phyloP scores from a whole-genome alignment of 1,140 invertebrate species.

The Drosophila teissieri region DNA sequence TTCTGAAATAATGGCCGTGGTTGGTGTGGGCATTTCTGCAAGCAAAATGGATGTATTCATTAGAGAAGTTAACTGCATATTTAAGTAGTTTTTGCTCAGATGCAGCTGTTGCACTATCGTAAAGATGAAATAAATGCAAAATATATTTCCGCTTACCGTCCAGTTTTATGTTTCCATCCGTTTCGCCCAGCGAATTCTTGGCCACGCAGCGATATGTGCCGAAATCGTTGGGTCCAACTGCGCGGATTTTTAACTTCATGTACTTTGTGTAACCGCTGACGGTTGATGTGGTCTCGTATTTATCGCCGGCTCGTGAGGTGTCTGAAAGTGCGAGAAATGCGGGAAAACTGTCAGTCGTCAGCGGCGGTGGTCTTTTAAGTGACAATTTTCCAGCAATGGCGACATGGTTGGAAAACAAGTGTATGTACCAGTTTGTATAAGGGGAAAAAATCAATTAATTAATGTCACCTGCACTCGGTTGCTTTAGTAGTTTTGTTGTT shows the following conservation, averaged over 20 bases:
- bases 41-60: conserved; percentile 21
- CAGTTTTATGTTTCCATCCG: conserved; percentile 95
- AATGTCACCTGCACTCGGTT: conserved; percentile 70
- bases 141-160: conserved; percentile 89
- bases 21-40: conserved; percentile 89
- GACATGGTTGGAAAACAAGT: conserved; percentile 18
- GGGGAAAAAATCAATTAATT: conserved; percentile 78
- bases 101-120: conserved; percentile 2
- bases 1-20: conserved; percentile 87
- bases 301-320: conserved; percentile 88
- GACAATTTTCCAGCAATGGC: conserved; percentile 25
- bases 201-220: conserved; percentile 96
- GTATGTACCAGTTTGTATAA: not conserved
- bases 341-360: conserved; percentile 21
- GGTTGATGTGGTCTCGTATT: conserved; percentile 92
- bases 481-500: conserved; percentile 17
- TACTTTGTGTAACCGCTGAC: conserved; percentile 94
- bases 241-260: conserved; percentile 94
- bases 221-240: conserved; percentile 91
- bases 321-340: conserved; percentile 57
- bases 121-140: conserved; percentile 11
- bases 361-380: conserved; percentile 5
- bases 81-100: not conserved
- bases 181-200: conserved; percentile 96
- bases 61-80: not conserved